Percentiles rank a stretch among this genome's conserved stretches.
Evolutionary conservation across 2,113 vertebrate genomes (phyloP).

Genomic region (Trachemys scripta): DNA sequence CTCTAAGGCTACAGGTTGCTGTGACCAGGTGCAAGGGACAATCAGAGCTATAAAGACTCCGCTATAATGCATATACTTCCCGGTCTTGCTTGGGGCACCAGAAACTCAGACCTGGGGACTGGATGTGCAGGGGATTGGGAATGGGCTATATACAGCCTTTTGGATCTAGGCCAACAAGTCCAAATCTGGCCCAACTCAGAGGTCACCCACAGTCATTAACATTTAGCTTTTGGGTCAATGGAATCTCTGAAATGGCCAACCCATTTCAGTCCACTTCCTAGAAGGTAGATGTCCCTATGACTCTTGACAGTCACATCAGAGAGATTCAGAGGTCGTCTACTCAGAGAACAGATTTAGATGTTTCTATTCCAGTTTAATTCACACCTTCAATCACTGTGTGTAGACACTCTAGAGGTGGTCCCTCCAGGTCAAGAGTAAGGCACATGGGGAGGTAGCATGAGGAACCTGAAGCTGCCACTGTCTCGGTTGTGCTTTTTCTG

Average conservation of each 20-base stretch:
- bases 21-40: background rate
- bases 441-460: background rate
- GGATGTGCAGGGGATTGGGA: background rate
- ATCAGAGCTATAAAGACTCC: background rate
- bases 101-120: background rate
- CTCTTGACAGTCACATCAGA: background rate
- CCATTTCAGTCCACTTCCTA: background rate
- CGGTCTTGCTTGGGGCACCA: background rate
- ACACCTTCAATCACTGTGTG: background rate
- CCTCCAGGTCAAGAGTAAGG: background rate
- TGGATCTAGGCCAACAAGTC: background rate
- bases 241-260: background rate
- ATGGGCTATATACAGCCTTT: background rate
- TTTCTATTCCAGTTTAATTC: background rate
- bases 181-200: background rate
- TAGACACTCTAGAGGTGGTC: background rate
- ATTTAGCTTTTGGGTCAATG: background rate
- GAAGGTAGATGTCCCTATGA: background rate
- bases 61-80: background rate
- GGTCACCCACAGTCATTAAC: background rate
- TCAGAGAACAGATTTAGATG: too few relatives aligned
- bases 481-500: background rate
- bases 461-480: background rate
- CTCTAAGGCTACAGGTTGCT: background rate
- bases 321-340: background rate